Evolutionary conservation across 2,888 invertebrate genomes (phyloP).

Genomic region (Dryadula phaetusa): DNA sequence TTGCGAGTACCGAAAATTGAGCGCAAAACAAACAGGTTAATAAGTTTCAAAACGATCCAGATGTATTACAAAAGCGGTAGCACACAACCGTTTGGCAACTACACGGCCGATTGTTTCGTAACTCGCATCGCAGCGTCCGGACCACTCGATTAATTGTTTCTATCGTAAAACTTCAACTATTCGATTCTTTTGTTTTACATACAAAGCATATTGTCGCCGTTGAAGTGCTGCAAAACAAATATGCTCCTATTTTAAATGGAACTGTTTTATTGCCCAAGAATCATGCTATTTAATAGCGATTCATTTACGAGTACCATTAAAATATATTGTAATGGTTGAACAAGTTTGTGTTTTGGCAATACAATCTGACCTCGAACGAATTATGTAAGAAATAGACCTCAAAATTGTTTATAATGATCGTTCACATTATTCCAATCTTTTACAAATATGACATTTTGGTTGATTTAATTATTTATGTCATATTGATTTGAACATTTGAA

Average conservation of each 20-base stretch:
- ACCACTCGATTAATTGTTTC: constrained; percentile 82
- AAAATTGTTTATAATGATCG: constrained; percentile 50
- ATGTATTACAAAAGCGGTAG: constrained; percentile 83
- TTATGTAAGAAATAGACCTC: constrained; percentile 71
- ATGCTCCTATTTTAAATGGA: constrained; percentile 44
- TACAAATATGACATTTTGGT: constrained; percentile 9
- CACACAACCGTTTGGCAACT: constrained; percentile 79
- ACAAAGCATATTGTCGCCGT: constrained; percentile 57
- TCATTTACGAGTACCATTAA: constrained; percentile 49
- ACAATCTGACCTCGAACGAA: constrained; percentile 60
- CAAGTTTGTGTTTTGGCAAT: constrained; percentile 64
- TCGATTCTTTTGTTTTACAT: constrained; percentile 72
- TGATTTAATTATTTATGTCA: not conserved
- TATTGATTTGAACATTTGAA: not conserved
- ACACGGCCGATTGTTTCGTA: constrained; percentile 74
- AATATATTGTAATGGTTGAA: constrained; percentile 56
- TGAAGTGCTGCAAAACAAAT: constrained; percentile 48
- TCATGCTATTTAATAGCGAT: constrained; percentile 49
- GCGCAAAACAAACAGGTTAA: constrained; percentile 80
- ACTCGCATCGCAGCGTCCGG: constrained; percentile 79
- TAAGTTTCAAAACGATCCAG: constrained; percentile 84
- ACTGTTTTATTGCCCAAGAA: constrained; percentile 48
- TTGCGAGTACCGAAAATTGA: constrained; percentile 65
- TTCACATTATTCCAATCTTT: constrained; percentile 25
- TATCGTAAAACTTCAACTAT: constrained; percentile 68